Conservation (phyloP, 2,113 vertebrate species). For the Cercopithecus mona region DNA sequence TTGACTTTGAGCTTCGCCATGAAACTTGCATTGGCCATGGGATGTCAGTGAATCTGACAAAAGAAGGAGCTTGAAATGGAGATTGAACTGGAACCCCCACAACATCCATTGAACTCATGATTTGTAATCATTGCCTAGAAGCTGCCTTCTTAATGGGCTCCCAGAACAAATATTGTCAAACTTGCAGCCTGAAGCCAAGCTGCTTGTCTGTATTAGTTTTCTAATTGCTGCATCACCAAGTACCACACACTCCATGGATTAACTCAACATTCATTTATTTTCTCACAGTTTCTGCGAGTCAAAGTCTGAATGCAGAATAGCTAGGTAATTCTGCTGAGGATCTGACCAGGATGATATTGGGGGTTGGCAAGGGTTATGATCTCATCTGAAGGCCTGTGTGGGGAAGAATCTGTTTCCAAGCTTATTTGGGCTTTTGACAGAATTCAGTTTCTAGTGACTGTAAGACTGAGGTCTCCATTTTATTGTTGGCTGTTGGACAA, state of each 20-base stretch:
- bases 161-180: background rate
- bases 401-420: background rate
- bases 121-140: background rate
- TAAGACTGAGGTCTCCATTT: background rate
- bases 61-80: background rate
- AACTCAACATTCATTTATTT: background rate
- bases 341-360: background rate
- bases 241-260: background rate
- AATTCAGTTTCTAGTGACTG: background rate
- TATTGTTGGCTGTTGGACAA: background rate
- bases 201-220: background rate
- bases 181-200: background rate
- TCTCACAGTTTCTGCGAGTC: background rate
- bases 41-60: background rate
- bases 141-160: background rate
- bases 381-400: background rate
- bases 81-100: background rate
- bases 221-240: background rate
- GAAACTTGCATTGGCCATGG: background rate
- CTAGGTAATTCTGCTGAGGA: background rate
- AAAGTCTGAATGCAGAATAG: background rate
- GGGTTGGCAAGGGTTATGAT: background rate
- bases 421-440: background rate
- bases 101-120: background rate
- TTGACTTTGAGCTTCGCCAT: background rate